Evolutionary conservation across 2,888 invertebrate genomes (phyloP).

Genomic region (Drosophila tanythrix): DNA sequence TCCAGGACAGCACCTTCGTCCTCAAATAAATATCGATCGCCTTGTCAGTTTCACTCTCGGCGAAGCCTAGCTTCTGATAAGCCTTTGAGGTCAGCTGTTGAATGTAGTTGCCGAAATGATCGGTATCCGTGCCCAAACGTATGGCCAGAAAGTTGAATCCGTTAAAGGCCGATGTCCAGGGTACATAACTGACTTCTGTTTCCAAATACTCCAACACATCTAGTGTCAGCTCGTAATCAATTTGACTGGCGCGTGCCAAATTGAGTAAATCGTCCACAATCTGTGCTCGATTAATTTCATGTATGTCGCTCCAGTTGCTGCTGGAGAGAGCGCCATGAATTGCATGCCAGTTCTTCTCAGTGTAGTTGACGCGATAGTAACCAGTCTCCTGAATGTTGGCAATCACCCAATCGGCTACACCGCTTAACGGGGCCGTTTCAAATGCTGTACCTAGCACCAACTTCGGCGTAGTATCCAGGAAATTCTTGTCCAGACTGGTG

Average conservation of each 20-base stretch:
- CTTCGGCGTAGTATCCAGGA: conserved; percentile 66
- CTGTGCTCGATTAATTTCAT: conserved; percentile 90
- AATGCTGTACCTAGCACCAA: conserved; percentile 54
- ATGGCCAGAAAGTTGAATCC: conserved; percentile 83
- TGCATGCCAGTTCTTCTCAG: conserved; percentile 87
- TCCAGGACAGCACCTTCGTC: conserved; percentile 87
- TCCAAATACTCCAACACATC: conserved; percentile 89
- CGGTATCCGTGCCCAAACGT: conserved; percentile 75
- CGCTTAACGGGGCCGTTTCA: conserved; percentile 1
- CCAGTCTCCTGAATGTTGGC: conserved; percentile 83
- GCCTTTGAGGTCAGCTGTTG: conserved; percentile 85
- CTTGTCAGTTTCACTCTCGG: conserved; percentile 83
- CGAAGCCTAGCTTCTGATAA: conserved; percentile 86
- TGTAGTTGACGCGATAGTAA: conserved; percentile 90
- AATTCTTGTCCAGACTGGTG: conserved; percentile 65
- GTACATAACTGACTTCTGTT: conserved; percentile 89
- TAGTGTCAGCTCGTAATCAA: conserved; percentile 88
- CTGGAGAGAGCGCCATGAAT: conserved; percentile 58
- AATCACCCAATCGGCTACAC: conserved; percentile 72
- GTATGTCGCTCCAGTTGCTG: conserved; percentile 85
- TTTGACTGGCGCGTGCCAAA: conserved; percentile 89
- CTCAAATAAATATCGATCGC: conserved; percentile 87
- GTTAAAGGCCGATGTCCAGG: conserved; percentile 90
- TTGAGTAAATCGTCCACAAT: conserved; percentile 92
- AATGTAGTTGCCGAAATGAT: conserved; percentile 84